Evolutionary conservation across 2,113 vertebrate species (phyloP).

Genomic region (Zosterops borbonicus): DNA sequence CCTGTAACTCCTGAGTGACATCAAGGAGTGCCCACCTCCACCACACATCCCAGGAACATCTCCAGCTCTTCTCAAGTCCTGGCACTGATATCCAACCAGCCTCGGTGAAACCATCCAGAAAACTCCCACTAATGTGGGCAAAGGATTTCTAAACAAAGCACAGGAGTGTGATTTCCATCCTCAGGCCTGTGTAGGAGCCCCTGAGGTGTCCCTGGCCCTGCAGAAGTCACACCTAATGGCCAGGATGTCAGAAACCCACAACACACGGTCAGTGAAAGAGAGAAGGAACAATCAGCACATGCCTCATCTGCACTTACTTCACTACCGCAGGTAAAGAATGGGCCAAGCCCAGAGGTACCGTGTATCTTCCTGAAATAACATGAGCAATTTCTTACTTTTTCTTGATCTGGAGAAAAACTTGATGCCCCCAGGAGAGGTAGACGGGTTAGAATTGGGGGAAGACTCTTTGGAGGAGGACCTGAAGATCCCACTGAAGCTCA

Average conservation of each 20-base stretch:
- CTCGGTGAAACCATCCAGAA: background rate
- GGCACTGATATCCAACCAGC: rapidly evolving
- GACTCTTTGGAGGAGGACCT: slow-evolving; percentile 88
- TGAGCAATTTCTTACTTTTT: slow-evolving; percentile 84
- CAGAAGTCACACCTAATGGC: background rate
- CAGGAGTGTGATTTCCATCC: background rate
- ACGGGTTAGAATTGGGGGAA: slow-evolving; percentile 77
- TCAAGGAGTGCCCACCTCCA: background rate
- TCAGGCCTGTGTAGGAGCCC: background rate
- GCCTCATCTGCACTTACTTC: slow-evolving; percentile 60
- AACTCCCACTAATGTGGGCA: rapidly evolving
- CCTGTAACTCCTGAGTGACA: background rate
- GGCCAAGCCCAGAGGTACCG: slow-evolving; percentile 53
- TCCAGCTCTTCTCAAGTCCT: background rate
- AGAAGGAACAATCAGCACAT: slow-evolving; percentile 27
- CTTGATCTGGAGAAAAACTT: slow-evolving; percentile 88
- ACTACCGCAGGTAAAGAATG: slow-evolving; percentile 56
- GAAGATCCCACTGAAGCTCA: slow-evolving; percentile 95
- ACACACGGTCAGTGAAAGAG: background rate
- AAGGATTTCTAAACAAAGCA: background rate
- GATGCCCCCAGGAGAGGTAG: slow-evolving; percentile 85
- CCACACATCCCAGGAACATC: background rate
- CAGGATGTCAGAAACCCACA: background rate
- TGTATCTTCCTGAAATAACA: slow-evolving; percentile 65
- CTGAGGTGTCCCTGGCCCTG: background rate